phyloP scores from a whole-genome alignment of 35 echinoderm and acorn worm genomes.

The Apostichopus parvimensis region DNA sequence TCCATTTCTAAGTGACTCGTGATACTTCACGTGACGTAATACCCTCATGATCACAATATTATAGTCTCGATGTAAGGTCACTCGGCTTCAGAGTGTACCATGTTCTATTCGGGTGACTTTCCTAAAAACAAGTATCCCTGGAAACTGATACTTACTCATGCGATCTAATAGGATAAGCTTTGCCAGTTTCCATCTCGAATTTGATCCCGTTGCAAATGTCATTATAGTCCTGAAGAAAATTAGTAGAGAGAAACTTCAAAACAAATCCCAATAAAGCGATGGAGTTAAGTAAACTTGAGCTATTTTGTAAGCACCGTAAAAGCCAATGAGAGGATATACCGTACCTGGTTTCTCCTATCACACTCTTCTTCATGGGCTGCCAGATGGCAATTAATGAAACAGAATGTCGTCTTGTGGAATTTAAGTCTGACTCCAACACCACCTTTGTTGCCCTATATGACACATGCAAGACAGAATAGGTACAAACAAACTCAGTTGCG shows the following conservation, averaged over 20 bases:
- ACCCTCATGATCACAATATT: too few species aligned
- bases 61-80: too few species aligned
- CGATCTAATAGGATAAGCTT: neutral
- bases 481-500: neutral
- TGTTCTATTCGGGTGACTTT: too few species aligned
- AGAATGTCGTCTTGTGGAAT: slow-evolving; percentile 96
- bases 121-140: too few species aligned
- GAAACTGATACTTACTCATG: slow-evolving; percentile 66
- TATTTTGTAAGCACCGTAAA: too few species aligned
- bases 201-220: slow-evolving; percentile 86
- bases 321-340: too few species aligned
- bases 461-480: neutral
- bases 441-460: slow-evolving; percentile 92
- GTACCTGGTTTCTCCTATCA: slow-evolving; percentile 92
- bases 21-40: too few species aligned
- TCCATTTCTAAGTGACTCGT: too few species aligned
- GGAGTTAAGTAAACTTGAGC: too few species aligned
- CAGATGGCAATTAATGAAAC: slow-evolving; percentile 94
- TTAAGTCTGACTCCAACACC: slow-evolving; percentile 87
- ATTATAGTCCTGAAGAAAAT: slow-evolving; percentile 65
- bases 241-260: neutral
- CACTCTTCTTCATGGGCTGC: slow-evolving; percentile 94
- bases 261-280: too few species aligned
- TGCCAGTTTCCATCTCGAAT: slow-evolving; percentile 59
- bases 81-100: too few species aligned